Conservation (phyloP, 2,113 vertebrate genomes). For the Pelusios castaneus region DNA sequence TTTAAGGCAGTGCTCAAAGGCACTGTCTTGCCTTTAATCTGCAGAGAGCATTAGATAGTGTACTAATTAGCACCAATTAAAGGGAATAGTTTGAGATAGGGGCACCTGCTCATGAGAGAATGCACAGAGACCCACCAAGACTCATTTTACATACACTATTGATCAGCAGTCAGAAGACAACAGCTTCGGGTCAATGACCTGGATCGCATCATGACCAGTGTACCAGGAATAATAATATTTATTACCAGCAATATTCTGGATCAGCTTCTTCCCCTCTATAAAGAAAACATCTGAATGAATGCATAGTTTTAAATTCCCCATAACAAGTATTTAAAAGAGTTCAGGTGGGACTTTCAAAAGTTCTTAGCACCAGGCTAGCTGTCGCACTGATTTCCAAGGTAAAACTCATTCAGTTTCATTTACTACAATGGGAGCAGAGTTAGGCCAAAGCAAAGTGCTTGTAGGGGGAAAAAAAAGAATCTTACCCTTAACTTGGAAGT, state of each 20-base stretch:
- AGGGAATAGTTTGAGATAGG: background rate
- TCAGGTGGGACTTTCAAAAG: background rate
- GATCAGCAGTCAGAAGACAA: background rate
- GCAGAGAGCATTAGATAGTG: background rate
- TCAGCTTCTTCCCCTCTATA: background rate
- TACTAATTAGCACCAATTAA: background rate
- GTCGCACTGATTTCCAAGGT: background rate
- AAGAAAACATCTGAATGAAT: background rate
- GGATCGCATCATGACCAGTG: background rate
- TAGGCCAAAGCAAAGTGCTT: background rate
- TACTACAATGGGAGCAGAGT: background rate
- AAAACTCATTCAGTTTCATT: background rate
- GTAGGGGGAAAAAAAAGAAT: background rate
- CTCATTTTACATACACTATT: background rate
- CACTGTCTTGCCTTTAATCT: accelerated
- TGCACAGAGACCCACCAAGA: background rate
- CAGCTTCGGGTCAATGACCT: background rate
- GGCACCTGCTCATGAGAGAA: accelerated
- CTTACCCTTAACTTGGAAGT: background rate
- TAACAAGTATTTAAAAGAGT: accelerated
- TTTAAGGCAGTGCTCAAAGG: background rate
- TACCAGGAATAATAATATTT: background rate
- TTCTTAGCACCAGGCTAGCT: background rate
- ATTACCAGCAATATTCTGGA: background rate
- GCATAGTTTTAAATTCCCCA: background rate